phyloP scores from a whole-genome alignment of 1,140 invertebrate genomes.

The Papilio helenus region DNA sequence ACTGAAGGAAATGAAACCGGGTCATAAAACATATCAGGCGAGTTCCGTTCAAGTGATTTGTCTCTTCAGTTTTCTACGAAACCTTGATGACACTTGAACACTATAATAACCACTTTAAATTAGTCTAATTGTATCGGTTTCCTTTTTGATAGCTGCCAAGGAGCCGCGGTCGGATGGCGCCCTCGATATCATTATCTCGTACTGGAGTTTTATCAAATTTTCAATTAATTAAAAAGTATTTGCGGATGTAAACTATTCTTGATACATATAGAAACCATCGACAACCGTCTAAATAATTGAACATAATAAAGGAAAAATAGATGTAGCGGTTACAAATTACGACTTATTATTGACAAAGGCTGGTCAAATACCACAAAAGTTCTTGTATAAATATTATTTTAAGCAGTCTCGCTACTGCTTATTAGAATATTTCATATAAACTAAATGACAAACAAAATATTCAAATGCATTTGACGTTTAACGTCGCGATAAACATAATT shows the following conservation, averaged over 20 bases:
- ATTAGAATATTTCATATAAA: background rate
- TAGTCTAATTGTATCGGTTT: constrained; percentile 9
- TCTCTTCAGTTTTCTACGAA: constrained; percentile 16
- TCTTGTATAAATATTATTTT: too few species aligned
- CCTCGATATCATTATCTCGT: constrained; percentile 5
- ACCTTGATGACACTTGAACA: constrained; percentile 12
- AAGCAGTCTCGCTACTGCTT: too few species aligned
- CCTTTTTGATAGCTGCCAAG: constrained; percentile 13
- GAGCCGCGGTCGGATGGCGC: background rate
- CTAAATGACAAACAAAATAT: background rate
- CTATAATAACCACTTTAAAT: constrained; percentile 15
- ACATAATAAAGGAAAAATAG: too few species aligned
- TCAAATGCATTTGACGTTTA: background rate
- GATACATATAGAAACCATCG: too few species aligned
- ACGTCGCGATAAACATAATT: constrained; percentile 25
- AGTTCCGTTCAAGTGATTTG: constrained; percentile 10
- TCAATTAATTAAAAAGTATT: background rate
- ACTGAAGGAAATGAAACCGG: constrained; percentile 12
- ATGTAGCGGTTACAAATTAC: too few species aligned
- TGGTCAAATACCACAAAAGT: too few species aligned
- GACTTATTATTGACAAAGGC: too few species aligned
- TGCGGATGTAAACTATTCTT: background rate
- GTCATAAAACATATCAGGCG: constrained; percentile 13
- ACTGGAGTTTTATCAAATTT: background rate
- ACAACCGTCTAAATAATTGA: too few species aligned